These are phyloP conservation scores for Ichneumon xanthorius DNA, from an alignment of 2,888 invertebrate genomes.

Conservation along the genomic window DNA sequence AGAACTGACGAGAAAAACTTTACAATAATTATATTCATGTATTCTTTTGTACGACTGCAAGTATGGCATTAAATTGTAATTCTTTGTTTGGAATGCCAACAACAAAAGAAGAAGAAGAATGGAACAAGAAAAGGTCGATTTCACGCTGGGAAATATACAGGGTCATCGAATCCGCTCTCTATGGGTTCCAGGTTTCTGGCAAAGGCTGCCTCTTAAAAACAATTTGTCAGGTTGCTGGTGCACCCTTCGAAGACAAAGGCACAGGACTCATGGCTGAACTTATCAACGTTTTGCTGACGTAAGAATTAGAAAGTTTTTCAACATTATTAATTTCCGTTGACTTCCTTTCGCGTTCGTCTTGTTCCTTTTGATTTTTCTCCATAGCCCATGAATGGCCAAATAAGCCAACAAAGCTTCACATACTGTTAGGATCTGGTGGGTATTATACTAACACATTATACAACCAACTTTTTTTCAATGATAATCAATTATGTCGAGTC, in stretches of 20 bases:
- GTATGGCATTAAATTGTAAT: constrained; percentile 17
- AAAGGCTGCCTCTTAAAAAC: constrained; percentile 90
- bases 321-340: no score
- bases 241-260: constrained; percentile 89
- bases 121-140: constrained; percentile 29
- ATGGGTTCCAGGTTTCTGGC: constrained; percentile 74
- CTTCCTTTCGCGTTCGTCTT: no score
- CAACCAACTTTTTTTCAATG: no score
- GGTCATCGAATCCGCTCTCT: constrained; percentile 78
- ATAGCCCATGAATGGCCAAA: no score
- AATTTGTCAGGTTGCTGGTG: constrained; percentile 91
- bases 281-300: constrained; percentile 90
- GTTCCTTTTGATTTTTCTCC: no score
- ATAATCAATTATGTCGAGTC: no score
- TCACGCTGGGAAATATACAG: constrained; percentile 82
- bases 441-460: background rate
- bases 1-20: background rate
- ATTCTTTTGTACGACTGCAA: constrained; percentile 53
- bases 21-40: no score
- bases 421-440: background rate
- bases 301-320: constrained; percentile 66
- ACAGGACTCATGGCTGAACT: constrained; percentile 91
- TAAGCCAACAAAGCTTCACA: no score
- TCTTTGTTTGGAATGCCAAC: constrained; percentile 31
- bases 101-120: background rate